These are phyloP conservation scores for Caenorhabditis imperialis DNA, from an alignment of 2,888 invertebrate genomes.

Conservation along the genomic window DNA sequence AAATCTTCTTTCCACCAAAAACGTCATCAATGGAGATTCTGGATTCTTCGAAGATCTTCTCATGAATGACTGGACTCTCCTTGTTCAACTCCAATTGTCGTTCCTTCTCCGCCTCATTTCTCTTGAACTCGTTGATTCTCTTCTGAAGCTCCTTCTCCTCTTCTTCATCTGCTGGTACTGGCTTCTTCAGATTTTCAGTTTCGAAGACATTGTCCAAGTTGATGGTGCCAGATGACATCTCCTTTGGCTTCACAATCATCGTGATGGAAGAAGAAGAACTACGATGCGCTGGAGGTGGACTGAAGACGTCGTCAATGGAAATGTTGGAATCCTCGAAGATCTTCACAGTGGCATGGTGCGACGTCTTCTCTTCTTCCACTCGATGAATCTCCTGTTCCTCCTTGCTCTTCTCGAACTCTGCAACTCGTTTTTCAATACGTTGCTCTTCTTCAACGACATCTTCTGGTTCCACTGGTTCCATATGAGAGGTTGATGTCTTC, in stretches of 20 bases:
- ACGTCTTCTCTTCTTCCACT: no score
- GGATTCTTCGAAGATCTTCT: constrained; percentile 12
- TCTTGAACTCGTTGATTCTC: constrained; percentile 26
- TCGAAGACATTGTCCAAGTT: constrained; percentile 46
- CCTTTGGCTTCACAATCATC: no score
- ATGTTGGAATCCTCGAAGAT: no score
- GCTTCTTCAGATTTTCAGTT: neutral
- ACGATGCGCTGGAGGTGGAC: no score
- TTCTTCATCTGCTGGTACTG: neutral
- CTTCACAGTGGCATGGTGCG: no score
- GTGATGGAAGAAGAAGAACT: no score
- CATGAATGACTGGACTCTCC: neutral
- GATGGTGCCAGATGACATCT: constrained; percentile 8
- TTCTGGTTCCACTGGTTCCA: neutral
- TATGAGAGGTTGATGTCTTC: neutral
- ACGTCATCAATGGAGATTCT: constrained; percentile 32
- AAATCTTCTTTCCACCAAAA: neutral
- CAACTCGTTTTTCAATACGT: neutral
- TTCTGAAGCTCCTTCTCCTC: constrained; percentile 3
- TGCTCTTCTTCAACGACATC: neutral
- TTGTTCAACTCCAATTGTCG: neutral
- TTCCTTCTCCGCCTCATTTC: constrained; percentile 1
- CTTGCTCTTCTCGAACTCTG: constrained; percentile 1
- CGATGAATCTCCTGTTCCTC: constrained; percentile 1
- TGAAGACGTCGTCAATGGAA: constrained; percentile 1